Evolutionary conservation across 2,113 vertebrate genomes (phyloP).

Genomic region (Muntiacus reevesi): DNA sequence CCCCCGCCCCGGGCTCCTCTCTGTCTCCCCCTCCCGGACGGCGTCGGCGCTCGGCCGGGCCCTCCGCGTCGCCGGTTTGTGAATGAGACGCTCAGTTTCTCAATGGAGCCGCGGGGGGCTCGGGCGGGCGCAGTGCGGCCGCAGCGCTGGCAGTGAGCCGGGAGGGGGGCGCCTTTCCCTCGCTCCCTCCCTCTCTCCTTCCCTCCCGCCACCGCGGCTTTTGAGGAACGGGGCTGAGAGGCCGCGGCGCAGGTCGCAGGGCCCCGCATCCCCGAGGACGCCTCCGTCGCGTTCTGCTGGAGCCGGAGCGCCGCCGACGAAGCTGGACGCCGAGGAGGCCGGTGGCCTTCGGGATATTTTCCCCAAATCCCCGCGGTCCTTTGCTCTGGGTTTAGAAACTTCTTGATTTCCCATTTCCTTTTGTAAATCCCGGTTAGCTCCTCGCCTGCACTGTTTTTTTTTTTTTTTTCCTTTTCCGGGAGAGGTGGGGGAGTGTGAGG

Average conservation of each 20-base stretch:
- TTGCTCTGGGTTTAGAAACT: not conserved
- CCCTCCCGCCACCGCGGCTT: slow-evolving; percentile 8
- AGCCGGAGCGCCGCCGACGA: not conserved
- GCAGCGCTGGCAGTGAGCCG: slow-evolving; percentile 32
- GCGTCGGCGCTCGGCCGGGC: not conserved
- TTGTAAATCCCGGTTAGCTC: not conserved
- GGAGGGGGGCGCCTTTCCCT: not conserved
- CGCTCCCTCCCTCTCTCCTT: not conserved
- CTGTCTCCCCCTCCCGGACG: slow-evolving; percentile 32
- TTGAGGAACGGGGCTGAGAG: slow-evolving; percentile 41
- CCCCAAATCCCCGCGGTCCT: not conserved
- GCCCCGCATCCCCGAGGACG: not conserved
- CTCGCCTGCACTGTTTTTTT: not conserved
- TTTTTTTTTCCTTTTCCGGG: not conserved
- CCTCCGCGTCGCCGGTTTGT: slow-evolving; percentile 25
- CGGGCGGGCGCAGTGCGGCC: not conserved
- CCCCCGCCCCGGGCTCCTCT: not conserved
- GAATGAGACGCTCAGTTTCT: slow-evolving; percentile 63
- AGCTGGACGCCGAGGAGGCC: not conserved
- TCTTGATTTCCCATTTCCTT: not conserved
- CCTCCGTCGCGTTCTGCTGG: not conserved
- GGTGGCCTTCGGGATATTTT: not conserved
- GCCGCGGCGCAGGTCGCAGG: not conserved
- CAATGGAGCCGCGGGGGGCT: slow-evolving; percentile 66
- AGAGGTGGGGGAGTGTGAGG: not conserved